Conservation (phyloP, 1,140 invertebrate genomes). For the Aphelinus atriplicis region DNA sequence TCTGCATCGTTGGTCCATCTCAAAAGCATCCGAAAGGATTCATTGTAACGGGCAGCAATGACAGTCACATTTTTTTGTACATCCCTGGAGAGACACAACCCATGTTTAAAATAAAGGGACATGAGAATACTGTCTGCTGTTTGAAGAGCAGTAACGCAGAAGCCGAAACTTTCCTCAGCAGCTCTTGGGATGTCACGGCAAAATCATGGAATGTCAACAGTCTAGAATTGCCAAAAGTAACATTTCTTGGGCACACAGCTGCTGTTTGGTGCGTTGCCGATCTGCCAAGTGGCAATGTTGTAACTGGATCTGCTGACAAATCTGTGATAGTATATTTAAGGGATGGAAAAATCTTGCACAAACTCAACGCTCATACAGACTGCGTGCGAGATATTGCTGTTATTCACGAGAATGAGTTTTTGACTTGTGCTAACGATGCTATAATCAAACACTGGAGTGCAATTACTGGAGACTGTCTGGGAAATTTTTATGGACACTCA, state of each 20-base stretch:
- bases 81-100: constrained; percentile 70
- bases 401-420: constrained; percentile 75
- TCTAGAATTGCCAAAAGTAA: constrained; percentile 65
- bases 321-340: constrained; percentile 84
- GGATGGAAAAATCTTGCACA: constrained; percentile 66
- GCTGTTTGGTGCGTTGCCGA: constrained; percentile 90
- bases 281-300: constrained; percentile 70
- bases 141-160: constrained; percentile 68
- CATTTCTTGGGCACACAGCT: constrained; percentile 80
- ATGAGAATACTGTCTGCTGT: constrained; percentile 81
- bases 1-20: constrained; percentile 78
- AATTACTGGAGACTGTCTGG: constrained; percentile 79
- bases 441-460: constrained; percentile 83
- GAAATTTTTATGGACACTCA: constrained; percentile 82
- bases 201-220: constrained; percentile 79
- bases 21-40: constrained; percentile 77
- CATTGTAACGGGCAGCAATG: constrained; percentile 90
- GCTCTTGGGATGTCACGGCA: constrained; percentile 92
- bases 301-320: constrained; percentile 93
- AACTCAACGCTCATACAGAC: constrained; percentile 83
- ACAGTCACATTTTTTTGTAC: constrained; percentile 84
- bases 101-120: constrained; percentile 77
- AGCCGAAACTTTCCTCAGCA: constrained; percentile 72
- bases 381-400: constrained; percentile 85
- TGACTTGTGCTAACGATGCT: constrained; percentile 93